Percentiles rank a stretch among this genome's conserved stretches.
Evolutionary conservation across 2,888 invertebrate species (phyloP).

Genomic region (Rotaria macrura): DNA sequence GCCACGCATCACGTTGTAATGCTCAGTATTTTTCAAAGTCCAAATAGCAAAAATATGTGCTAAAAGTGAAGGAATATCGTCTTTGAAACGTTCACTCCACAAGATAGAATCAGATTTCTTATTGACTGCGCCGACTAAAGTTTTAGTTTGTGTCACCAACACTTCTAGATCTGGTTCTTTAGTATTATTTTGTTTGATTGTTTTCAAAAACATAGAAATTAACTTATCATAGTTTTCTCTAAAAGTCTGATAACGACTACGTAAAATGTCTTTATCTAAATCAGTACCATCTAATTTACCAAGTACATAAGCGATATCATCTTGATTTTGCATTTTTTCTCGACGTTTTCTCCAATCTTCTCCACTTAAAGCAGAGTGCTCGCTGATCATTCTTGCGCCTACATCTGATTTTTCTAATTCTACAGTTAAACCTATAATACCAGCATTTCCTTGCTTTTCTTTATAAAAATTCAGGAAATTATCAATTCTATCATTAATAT

Average conservation of each 20-base stretch:
- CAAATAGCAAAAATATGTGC: conserved; percentile 15
- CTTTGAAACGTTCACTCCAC: background rate
- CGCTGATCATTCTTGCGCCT: background rate
- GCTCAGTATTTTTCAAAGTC: background rate
- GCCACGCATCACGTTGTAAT: background rate
- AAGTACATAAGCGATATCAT: background rate
- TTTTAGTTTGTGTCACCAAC: background rate
- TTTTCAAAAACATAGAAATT: background rate
- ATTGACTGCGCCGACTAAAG: background rate
- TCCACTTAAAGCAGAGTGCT: background rate
- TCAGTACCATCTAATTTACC: background rate
- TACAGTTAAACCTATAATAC: background rate
- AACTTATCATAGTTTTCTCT: background rate
- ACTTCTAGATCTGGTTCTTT: background rate
- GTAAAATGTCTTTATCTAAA: background rate
- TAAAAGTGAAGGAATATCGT: background rate
- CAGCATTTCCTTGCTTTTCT: background rate
- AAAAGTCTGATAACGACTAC: background rate
- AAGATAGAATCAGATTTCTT: background rate
- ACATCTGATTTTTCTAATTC: background rate
- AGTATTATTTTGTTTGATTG: rapidly evolving
- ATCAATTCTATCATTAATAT: background rate
- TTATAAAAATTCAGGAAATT: background rate
- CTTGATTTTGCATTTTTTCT: conserved; percentile 6
- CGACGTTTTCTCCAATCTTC: background rate